Evolutionary conservation across 2,113 vertebrate genomes (phyloP).

Genomic region (Fulmarus glacialis): DNA sequence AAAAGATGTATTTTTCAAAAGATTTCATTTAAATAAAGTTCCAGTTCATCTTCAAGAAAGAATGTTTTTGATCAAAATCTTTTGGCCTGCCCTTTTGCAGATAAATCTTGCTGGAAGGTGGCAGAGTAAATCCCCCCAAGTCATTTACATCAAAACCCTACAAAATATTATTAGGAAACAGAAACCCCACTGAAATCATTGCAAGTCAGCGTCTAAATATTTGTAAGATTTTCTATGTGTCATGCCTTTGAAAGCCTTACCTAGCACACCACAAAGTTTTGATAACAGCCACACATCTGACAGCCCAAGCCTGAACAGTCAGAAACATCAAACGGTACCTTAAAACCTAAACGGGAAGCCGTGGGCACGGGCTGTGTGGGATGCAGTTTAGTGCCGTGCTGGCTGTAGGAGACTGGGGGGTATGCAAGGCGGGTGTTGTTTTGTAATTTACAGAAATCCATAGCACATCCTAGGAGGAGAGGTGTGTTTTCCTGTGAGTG

Average conservation of each 20-base stretch:
- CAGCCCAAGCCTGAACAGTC: neutral
- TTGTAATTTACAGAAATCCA: neutral
- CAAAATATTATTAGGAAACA: neutral
- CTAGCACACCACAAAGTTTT: neutral
- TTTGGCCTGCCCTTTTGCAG: neutral
- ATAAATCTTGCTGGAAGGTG: neutral
- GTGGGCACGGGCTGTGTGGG: neutral
- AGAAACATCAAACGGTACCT: fast-evolving
- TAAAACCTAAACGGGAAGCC: fast-evolving
- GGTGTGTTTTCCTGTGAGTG: neutral
- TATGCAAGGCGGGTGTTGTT: neutral
- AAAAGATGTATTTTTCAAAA: neutral
- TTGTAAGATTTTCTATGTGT: neutral
- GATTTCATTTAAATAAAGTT: neutral
- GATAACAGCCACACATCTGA: neutral
- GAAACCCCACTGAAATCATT: neutral
- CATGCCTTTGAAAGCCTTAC: neutral
- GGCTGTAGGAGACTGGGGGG: neutral
- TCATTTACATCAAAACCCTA: neutral
- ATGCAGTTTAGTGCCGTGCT: neutral
- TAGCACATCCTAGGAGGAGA: neutral
- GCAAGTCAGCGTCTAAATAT: neutral
- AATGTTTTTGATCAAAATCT: neutral
- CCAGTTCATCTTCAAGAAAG: neutral
- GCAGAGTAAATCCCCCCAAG: neutral